These are phyloP conservation scores for Julus scanicus DNA, from an alignment of 2,888 invertebrate genomes.

Conservation along the genomic window DNA sequence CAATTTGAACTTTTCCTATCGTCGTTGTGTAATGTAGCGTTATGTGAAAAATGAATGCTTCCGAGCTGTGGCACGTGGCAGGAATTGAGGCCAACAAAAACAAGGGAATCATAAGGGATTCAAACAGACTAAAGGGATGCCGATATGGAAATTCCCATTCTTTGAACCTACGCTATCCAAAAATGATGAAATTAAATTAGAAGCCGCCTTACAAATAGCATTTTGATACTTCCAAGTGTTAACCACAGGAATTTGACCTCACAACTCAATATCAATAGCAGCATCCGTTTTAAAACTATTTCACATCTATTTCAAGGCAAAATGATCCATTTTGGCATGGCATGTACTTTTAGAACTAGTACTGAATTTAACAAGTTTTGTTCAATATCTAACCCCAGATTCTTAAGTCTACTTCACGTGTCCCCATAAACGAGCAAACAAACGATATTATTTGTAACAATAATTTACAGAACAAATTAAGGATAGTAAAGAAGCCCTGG, in stretches of 20 bases:
- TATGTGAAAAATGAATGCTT: background rate
- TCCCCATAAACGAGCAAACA: no score
- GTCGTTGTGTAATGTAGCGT: conserved; percentile 25
- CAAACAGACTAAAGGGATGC: background rate
- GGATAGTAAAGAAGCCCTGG: no score
- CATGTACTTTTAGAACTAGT: no score
- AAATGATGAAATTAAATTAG: background rate
- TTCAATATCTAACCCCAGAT: no score
- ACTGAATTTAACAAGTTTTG: no score
- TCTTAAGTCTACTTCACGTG: no score
- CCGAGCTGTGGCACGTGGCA: background rate
- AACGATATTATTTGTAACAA: no score
- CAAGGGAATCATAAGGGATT: background rate
- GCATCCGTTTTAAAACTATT: background rate
- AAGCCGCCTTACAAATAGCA: background rate
- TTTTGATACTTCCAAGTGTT: background rate
- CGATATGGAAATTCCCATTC: background rate
- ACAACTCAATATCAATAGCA: background rate
- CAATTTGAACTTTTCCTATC: conserved; percentile 10
- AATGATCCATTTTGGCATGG: no score
- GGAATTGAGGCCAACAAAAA: conserved; percentile 36
- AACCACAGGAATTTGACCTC: background rate
- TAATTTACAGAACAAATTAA: no score
- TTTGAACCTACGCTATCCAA: background rate
- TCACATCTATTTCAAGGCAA: no score